These are phyloP conservation scores for Anser cygnoides DNA, from an alignment of 2,113 vertebrate species.

Conservation along the genomic window DNA sequence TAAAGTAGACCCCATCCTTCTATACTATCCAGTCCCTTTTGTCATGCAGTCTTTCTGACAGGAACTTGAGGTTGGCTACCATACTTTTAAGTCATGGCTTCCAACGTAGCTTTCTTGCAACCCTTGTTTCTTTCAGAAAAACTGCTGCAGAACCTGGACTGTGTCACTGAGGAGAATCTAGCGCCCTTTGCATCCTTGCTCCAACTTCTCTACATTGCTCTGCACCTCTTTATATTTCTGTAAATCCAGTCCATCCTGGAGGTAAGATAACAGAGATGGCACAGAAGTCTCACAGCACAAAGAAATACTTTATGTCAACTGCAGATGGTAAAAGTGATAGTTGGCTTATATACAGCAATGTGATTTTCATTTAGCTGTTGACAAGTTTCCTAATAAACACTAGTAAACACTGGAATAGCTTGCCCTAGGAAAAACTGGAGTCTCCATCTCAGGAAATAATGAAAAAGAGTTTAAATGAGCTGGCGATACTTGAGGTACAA, in stretches of 20 bases:
- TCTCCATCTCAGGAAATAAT: neutral
- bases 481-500: neutral
- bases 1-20: neutral
- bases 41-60: accelerated
- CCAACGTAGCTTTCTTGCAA: neutral
- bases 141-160: neutral
- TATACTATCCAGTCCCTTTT: neutral
- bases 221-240: neutral
- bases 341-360: neutral
- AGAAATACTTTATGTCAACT: neutral
- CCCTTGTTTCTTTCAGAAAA: neutral
- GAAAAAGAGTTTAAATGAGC: neutral
- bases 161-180: neutral
- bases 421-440: neutral
- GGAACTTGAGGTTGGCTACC: neutral
- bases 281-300: neutral
- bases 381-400: neutral
- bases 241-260: neutral
- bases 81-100: neutral
- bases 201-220: neutral
- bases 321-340: neutral
- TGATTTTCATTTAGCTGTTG: neutral
- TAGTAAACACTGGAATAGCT: neutral
- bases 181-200: neutral
- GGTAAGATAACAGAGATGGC: neutral